Evolutionary conservation across 92 coral and sea anemone species (phyloP).

Genomic region (Blastomussa wellsi): DNA sequence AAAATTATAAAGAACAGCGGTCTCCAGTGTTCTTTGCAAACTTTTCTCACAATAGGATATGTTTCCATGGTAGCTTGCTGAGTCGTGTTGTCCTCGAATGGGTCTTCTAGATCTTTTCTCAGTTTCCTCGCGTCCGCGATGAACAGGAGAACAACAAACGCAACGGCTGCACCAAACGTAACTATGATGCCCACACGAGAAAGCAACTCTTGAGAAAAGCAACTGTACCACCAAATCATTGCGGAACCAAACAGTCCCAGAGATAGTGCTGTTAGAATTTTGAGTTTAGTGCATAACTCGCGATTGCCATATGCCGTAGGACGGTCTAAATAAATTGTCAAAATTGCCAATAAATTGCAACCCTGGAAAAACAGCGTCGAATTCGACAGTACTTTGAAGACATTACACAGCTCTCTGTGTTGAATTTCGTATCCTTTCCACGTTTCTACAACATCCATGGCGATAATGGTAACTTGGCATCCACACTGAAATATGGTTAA

Average conservation of each 20-base stretch:
- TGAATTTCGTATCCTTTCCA: neutral
- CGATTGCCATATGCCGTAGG: neutral
- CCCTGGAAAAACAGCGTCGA: neutral
- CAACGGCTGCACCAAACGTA: neutral
- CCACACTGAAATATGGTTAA: neutral
- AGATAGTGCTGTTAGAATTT: neutral
- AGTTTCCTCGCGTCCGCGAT: neutral
- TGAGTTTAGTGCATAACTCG: neutral
- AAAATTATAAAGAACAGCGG: neutral
- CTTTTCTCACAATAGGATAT: neutral
- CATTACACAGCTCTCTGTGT: neutral
- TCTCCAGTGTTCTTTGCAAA: neutral
- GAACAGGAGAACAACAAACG: neutral
- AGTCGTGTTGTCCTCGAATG: neutral
- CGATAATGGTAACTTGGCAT: neutral
- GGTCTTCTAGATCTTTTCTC: neutral
- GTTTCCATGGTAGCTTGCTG: neutral
- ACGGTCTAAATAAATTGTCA: neutral
- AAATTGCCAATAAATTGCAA: neutral
- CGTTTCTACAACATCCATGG: neutral
- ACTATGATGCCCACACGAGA: neutral
- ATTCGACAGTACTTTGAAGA: neutral
- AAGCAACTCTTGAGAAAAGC: neutral
- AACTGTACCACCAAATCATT: slow-evolving; percentile 1
- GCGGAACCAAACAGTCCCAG: neutral